Evolutionary conservation across 2,888 invertebrate species (phyloP).

Genomic region (Rhagonycha lutea): DNA sequence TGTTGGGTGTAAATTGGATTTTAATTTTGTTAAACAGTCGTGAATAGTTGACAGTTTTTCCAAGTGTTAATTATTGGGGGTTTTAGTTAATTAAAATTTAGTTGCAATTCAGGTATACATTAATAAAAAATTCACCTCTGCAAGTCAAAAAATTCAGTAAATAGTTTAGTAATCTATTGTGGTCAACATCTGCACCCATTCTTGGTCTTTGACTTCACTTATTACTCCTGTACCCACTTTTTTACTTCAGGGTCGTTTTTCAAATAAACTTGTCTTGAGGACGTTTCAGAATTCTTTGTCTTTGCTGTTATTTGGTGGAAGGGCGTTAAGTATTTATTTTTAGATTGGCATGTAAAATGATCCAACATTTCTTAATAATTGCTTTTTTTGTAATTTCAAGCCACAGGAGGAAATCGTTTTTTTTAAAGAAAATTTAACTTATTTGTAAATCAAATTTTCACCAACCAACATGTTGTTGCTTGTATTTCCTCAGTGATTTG

Average conservation of each 20-base stretch:
- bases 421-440: background rate
- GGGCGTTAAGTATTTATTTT: background rate
- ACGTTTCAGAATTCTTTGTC: constrained; percentile 44
- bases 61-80: background rate
- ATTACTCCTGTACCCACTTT: constrained; percentile 43
- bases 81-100: background rate
- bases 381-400: background rate
- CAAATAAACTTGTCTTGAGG: constrained; percentile 44
- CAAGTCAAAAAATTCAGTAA: background rate
- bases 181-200: constrained; percentile 42
- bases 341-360: background rate
- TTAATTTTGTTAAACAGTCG: constrained; percentile 42
- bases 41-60: constrained; percentile 44
- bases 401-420: background rate
- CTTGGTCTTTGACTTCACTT: constrained; percentile 41
- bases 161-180: constrained; percentile 26
- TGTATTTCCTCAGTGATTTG: constrained; percentile 4
- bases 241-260: constrained; percentile 46
- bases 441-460: background rate
- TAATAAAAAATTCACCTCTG: background rate
- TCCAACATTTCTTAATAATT: background rate
- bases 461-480: background rate
- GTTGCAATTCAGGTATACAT: background rate
- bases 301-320: constrained; percentile 4
- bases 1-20: constrained; percentile 49